A percentile compares a stretch with the other conserved stretches of the same genome.
These are phyloP conservation scores for Mus musculus DNA, from an alignment of 2,113 vertebrate species.

Conservation along the genomic window GRCm39 chr9:65559501-65560000, in stretches of 20 bases:
- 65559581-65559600: background rate
- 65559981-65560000: background rate
- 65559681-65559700: accelerated
- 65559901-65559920: background rate
- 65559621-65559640: background rate
- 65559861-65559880: background rate
- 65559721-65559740: background rate
- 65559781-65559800: background rate
- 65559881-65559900: background rate
- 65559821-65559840: background rate
- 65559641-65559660: background rate
- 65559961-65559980: background rate
- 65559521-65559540: too few relatives aligned
- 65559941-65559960: background rate
- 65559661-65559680: background rate
- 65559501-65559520: too few relatives aligned
- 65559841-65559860: background rate
- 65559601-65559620: background rate
- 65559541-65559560: background rate
- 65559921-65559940: background rate
- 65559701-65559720: background rate
- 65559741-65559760: background rate
- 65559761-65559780: background rate
- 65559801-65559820: background rate
- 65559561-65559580: background rate